phyloP scores from a whole-genome alignment of 2,797 vertebrate species.

The Helarctos malayanus region DNA sequence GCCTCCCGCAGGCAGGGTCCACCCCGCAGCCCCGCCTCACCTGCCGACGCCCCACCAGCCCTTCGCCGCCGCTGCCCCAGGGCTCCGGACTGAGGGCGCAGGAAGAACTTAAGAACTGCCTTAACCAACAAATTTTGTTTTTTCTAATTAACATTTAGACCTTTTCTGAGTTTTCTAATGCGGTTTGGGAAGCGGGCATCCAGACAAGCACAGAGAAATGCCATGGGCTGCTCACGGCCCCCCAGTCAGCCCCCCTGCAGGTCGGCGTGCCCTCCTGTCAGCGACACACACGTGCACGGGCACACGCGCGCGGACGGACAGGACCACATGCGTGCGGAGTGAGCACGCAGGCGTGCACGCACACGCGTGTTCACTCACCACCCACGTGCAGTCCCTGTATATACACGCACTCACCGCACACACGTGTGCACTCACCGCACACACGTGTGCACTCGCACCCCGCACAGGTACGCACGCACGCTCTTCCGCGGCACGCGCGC shows the following conservation, averaged over 20 bases:
- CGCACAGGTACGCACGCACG: background rate
- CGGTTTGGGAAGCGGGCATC: too few species aligned
- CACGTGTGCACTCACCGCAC: background rate
- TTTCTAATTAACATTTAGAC: background rate
- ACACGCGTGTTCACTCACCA: too few species aligned
- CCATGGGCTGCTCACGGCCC: background rate
- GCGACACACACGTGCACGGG: background rate
- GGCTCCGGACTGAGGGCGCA: background rate
- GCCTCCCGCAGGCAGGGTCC: background rate
- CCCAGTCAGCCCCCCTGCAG: background rate
- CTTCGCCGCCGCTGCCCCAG: background rate
- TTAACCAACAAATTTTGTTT: background rate
- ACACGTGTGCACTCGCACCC: background rate
- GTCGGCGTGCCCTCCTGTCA: background rate
- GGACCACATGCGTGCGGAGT: background rate
- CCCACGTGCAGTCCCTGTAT: too few species aligned
- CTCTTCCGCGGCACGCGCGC: background rate
- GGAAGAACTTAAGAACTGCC: background rate
- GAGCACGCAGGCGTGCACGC: too few species aligned
- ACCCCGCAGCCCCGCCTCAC: background rate
- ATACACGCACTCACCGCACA: background rate
- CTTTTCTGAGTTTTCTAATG: background rate
- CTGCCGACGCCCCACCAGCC: fast-evolving
- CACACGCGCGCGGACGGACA: background rate
- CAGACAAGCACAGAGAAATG: background rate